A percentile compares a stretch with the other conserved stretches of the same genome.
These are phyloP conservation scores for Aythya fuligula DNA, from an alignment of 2,797 vertebrate species.

Conservation along the genomic window DNA sequence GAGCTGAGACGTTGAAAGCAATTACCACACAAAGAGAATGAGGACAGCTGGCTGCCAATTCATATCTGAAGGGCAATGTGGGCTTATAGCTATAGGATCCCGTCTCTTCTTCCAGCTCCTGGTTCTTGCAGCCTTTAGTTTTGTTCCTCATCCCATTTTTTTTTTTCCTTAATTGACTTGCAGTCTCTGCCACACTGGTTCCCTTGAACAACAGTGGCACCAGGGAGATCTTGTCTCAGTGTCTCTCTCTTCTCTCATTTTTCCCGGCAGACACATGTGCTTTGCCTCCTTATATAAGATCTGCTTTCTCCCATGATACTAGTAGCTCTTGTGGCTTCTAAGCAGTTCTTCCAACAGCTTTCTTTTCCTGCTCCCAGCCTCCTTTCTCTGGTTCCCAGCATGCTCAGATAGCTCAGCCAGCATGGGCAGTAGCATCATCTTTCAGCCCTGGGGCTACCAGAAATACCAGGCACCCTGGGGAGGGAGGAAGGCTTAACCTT, in stretches of 20 bases:
- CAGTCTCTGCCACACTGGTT: not conserved
- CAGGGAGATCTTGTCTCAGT: not conserved
- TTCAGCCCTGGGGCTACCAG: not conserved
- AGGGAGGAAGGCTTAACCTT: not conserved
- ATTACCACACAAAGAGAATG: not conserved
- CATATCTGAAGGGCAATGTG: not conserved
- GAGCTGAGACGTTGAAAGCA: not conserved
- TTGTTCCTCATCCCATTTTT: not conserved
- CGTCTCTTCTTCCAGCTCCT: not conserved
- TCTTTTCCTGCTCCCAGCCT: not conserved
- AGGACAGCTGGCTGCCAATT: not conserved
- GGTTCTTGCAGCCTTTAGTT: not conserved
- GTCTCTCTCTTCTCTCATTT: not conserved
- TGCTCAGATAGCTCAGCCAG: not conserved
- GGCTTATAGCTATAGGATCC: accelerated
- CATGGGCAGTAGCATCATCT: not conserved
- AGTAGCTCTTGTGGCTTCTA: not conserved
- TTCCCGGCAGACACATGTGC: not conserved
- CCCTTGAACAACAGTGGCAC: too few relatives aligned
- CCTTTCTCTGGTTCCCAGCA: not conserved
- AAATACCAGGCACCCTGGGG: not conserved
- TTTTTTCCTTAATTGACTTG: not conserved
- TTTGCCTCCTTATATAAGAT: not conserved
- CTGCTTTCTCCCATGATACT: not conserved
- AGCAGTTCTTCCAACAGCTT: not conserved